These are phyloP conservation scores for Amphilophus citrinellus DNA, from an alignment of 2,113 vertebrate species.

Conservation along the genomic window DNA sequence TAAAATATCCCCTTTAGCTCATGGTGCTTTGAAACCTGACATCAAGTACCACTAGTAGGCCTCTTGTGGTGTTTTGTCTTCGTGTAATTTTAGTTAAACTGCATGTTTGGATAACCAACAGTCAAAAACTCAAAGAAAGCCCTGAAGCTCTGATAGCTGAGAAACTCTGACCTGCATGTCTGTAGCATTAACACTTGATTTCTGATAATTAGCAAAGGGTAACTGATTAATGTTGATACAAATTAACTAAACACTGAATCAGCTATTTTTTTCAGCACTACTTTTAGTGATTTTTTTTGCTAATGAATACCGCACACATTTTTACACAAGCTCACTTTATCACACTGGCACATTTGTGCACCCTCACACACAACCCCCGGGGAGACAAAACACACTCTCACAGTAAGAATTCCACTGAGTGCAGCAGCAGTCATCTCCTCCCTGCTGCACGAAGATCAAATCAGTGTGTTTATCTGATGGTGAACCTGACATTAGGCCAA, in stretches of 20 bases:
- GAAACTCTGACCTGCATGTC: background rate
- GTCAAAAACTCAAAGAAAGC: background rate
- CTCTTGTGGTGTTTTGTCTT: background rate
- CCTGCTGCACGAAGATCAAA: conserved; percentile 67
- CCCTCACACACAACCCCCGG: background rate
- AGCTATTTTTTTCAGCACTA: background rate
- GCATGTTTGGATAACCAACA: fast-evolving
- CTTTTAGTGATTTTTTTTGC: background rate
- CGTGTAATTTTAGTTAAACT: background rate
- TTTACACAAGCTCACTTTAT: background rate
- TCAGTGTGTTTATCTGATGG: conserved; percentile 74
- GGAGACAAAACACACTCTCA: conserved; percentile 20
- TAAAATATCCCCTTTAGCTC: background rate
- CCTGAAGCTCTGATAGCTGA: background rate
- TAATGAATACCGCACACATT: background rate
- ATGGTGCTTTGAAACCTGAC: background rate
- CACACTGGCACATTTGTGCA: conserved; percentile 2
- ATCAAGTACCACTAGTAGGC: background rate
- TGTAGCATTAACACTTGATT: background rate
- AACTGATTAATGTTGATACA: background rate
- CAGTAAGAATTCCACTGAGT: conserved; percentile 67
- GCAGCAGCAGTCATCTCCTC: conserved; percentile 53
- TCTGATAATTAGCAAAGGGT: background rate
- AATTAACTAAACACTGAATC: background rate
- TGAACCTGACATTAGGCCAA: conserved; percentile 73